phyloP scores from a whole-genome alignment of 2,888 invertebrate species.

The Drosophila maculinotata region DNA sequence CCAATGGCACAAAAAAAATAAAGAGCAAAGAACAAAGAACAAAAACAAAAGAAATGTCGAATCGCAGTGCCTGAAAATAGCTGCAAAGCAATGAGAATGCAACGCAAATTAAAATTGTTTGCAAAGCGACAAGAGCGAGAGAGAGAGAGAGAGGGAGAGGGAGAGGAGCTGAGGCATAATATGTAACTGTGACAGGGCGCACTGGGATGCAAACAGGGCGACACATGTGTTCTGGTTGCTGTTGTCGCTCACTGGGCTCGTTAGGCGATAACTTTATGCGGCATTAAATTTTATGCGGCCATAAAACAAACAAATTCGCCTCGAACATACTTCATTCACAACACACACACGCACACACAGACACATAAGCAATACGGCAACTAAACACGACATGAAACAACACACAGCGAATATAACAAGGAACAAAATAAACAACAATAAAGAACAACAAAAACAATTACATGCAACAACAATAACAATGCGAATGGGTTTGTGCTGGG shows the following conservation, averaged over 20 bases:
- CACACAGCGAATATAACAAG: constrained; percentile 27
- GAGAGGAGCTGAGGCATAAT: background rate
- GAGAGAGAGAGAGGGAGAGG: background rate
- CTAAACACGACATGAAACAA: constrained; percentile 68
- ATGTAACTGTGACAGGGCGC: constrained; percentile 47
- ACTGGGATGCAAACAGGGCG: constrained; percentile 38
- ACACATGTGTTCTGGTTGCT: constrained; percentile 2
- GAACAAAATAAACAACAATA: constrained; percentile 27
- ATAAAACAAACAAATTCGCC: constrained; percentile 79
- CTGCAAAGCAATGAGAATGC: constrained; percentile 75
- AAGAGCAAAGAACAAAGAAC: constrained; percentile 2
- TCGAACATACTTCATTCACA: constrained; percentile 44
- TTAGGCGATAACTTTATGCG: constrained; percentile 80
- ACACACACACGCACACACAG: constrained; percentile 26
- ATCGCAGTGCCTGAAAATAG: constrained; percentile 72
- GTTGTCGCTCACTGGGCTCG: constrained; percentile 65
- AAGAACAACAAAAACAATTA: constrained; percentile 28
- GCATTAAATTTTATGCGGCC: constrained; percentile 78
- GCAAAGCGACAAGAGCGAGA: constrained; percentile 36
- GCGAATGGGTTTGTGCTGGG: constrained; percentile 31
- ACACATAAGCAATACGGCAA: constrained; percentile 66
- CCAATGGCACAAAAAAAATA: constrained; percentile 29
- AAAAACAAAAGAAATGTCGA: constrained; percentile 17
- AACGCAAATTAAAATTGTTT: constrained; percentile 80
- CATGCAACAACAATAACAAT: constrained; percentile 50